Conservation (phyloP, 1,140 invertebrate species). For the Drosophila ironensis region DNA sequence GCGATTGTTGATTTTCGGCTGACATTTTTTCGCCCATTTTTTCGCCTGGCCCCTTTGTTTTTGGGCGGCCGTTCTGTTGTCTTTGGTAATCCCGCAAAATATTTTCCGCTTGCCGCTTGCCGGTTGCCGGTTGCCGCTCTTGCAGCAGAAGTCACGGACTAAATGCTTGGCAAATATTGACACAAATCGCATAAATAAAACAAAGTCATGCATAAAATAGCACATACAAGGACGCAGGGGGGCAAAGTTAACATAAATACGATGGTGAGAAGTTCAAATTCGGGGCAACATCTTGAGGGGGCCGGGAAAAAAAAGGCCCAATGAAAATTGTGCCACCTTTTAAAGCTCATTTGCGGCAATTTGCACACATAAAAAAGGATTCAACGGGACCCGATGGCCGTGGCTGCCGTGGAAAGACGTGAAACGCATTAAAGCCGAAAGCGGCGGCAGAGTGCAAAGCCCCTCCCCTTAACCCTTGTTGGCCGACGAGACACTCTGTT, state of each 20-base stretch:
- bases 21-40: conserved; percentile 1
- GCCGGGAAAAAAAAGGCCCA: background rate
- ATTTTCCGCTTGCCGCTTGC: conserved; percentile 4
- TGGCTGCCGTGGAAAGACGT: background rate
- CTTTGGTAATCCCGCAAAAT: conserved; percentile 35
- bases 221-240: conserved; percentile 9
- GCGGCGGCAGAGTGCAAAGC: conserved; percentile 23
- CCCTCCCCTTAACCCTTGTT: background rate
- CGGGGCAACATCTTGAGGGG: background rate
- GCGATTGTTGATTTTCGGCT: conserved; percentile 30
- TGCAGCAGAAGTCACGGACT: conserved; percentile 37
- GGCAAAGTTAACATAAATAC: no score
- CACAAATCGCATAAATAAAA: conserved; percentile 65
- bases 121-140: background rate
- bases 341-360: background rate
- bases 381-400: no score
- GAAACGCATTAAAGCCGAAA: conserved; percentile 43
- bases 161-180: conserved; percentile 71
- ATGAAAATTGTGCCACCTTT: no score
- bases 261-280: background rate
- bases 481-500: conserved; percentile 7
- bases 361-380: background rate
- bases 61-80: conserved; percentile 3
- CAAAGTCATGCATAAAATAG: conserved; percentile 57
- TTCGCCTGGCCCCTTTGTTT: no score